These are phyloP conservation scores for Onychostruthus taczanowskii DNA, from an alignment of 2,113 vertebrate genomes.

Conservation along the genomic window DNA sequence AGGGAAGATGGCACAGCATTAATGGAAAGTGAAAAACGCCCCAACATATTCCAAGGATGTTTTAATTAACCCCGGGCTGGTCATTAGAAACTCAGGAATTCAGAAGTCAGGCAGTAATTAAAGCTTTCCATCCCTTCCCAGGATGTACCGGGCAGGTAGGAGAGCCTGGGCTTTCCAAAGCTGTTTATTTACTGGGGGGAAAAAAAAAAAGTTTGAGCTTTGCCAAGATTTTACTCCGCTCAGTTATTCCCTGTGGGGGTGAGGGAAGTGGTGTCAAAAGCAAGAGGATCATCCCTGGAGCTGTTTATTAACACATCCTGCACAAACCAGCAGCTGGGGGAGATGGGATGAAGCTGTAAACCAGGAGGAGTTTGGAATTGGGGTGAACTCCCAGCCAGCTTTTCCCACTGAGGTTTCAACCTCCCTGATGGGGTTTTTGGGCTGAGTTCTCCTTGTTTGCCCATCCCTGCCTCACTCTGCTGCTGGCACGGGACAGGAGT, in stretches of 20 bases:
- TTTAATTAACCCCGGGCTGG: slow-evolving; percentile 37
- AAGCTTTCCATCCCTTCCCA: not conserved
- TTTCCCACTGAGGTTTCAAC: not conserved
- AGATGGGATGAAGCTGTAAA: not conserved
- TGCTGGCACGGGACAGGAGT: not conserved
- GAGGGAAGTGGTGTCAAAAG: not conserved
- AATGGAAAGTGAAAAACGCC: not conserved
- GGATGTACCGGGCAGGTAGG: not conserved
- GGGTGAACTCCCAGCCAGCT: not conserved
- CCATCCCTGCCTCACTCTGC: not conserved
- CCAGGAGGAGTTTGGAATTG: not conserved
- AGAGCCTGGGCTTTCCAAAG: not conserved
- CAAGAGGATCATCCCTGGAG: not conserved
- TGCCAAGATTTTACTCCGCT: not conserved
- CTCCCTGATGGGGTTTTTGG: not conserved
- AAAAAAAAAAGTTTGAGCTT: not conserved
- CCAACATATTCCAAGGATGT: not conserved
- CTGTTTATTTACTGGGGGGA: not conserved
- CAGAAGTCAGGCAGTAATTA: not conserved
- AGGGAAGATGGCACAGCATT: not conserved
- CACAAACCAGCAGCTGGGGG: not conserved
- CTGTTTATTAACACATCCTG: not conserved
- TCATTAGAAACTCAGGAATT: not conserved
- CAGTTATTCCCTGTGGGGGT: not conserved
- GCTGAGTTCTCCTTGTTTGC: not conserved